phyloP scores from a whole-genome alignment of 92 coral and sea anemone species.

The Micromussa lordhowensis region DNA sequence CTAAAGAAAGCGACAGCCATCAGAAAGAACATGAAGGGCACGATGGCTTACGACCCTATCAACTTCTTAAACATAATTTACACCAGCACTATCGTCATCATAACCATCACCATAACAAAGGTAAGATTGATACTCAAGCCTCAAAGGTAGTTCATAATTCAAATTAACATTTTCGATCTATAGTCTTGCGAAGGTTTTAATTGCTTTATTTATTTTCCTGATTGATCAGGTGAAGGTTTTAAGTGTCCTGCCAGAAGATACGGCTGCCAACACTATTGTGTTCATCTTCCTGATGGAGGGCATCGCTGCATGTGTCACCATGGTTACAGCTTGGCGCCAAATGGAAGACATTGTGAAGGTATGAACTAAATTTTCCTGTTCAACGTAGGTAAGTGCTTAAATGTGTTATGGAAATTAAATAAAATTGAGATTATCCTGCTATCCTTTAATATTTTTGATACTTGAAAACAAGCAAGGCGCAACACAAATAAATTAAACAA shows the following conservation, averaged over 20 bases:
- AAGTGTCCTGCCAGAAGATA: slow-evolving; percentile 65
- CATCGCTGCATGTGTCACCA: slow-evolving; percentile 87
- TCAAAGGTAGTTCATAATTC: too few species aligned
- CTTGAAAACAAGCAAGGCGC: too few species aligned
- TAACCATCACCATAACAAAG: slow-evolving; percentile 40
- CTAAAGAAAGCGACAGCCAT: neutral
- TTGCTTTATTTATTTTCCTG: neutral
- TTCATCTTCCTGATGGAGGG: slow-evolving; percentile 81
- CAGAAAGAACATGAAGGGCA: neutral
- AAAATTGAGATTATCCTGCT: too few species aligned
- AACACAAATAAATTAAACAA: too few species aligned
- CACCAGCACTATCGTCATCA: slow-evolving; percentile 41
- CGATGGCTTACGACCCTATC: slow-evolving; percentile 7
- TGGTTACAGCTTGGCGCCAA: slow-evolving; percentile 73
- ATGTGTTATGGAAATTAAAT: neutral
- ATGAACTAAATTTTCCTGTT: neutral
- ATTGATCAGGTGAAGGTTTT: neutral
- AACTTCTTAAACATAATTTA: slow-evolving; percentile 14
- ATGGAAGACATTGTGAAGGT: slow-evolving; percentile 90
- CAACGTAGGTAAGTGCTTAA: neutral
- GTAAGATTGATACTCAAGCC: neutral
- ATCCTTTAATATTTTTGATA: too few species aligned
- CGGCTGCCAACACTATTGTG: slow-evolving; percentile 91
- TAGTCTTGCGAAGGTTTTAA: neutral
- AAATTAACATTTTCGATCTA: neutral